Conservation (phyloP, 2,888 invertebrate species). For the Tinea trinotella region DNA sequence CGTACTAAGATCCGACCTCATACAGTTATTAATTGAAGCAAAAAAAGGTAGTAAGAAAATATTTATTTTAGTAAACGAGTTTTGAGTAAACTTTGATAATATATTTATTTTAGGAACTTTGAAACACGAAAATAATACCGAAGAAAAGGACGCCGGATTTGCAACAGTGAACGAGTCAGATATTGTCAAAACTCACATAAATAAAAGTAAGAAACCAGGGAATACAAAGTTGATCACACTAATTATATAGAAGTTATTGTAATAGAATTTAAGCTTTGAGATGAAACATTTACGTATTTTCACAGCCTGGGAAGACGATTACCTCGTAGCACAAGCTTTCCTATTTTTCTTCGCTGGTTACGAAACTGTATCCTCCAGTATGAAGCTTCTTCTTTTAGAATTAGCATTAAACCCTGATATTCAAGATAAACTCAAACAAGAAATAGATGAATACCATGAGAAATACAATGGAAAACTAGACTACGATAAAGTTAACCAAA, state of each 20-base stretch:
- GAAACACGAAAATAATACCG: conserved; percentile 28
- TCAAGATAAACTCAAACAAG: conserved; percentile 65
- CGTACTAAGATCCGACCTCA: conserved; percentile 64
- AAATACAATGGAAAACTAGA: conserved; percentile 49
- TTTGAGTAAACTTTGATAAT: background rate
- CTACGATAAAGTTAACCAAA: conserved; percentile 63
- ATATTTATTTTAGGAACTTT: conserved; percentile 31
- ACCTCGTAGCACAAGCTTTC: conserved; percentile 59
- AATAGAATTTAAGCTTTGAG: too few species aligned
- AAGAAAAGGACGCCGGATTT: conserved; percentile 41
- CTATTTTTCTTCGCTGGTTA: conserved; percentile 73
- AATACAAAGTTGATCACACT: background rate
- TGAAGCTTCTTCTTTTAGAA: conserved; percentile 70
- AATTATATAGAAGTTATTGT: too few species aligned
- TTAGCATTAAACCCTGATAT: conserved; percentile 71
- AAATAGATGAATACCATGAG: conserved; percentile 60
- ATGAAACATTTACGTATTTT: too few species aligned
- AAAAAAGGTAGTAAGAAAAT: conserved; percentile 44
- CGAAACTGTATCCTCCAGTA: conserved; percentile 55
- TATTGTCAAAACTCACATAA: conserved; percentile 36
- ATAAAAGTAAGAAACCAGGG: conserved; percentile 31
- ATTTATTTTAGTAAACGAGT: background rate
- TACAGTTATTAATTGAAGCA: conserved; percentile 69
- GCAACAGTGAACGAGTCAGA: conserved; percentile 53
- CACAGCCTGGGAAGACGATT: conserved; percentile 47